Base-by-base conservation (phyloP, 2,113 vertebrate species). In the Pseudolaguvia tuberculata region DNA sequence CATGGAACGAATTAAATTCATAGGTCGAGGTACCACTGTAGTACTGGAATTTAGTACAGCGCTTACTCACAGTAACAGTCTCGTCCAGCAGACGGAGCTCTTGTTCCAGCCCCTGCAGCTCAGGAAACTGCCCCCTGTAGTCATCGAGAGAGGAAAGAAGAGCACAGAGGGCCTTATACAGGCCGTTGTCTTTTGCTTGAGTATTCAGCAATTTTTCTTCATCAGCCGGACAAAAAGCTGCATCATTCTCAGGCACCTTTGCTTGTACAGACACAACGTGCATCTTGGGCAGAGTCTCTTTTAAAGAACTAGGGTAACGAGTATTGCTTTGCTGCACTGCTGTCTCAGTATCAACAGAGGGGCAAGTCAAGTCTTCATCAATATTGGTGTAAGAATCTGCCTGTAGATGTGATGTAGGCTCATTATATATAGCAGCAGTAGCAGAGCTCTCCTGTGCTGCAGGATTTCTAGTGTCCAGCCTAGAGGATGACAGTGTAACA, bases 71-170 rank as follows among this genome's bases (percentile, higher is more conserved):
- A 92, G 94, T 92, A 25, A 99, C 86, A 3, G 92, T 90, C 59
- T 91, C 90, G 81, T 96, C 94, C 83, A 99, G 89, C 48, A 78
- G 90, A 76, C 88, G 93, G 63, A 96, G 88, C 85, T 97, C 93
- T 76, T 94, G 91, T 65, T 99, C 96, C 0, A 99, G 89, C 4
- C 90, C 83, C 77, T 99, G 95, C 47, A 99, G 85, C 85, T 98
- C 95, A 0, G 93, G 95, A 74, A 98, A 99, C 83, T 95, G 96
- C 53, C 96, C 96, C 79, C 96, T 91, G 79, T 94, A 98, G 80
- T 99, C 96, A 58, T 96, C 96, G 72, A 99, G 87, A 63, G 94
- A 91, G 0, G 95, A 94, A 76, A 91, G 84, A 15, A 96, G 79
- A 17, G 89, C 83, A 48, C 79, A 75, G 10, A 98, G 87, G 20